These are phyloP conservation scores for Nymphalis c-album DNA, from an alignment of 2,888 invertebrate species.

Conservation along the genomic window DNA sequence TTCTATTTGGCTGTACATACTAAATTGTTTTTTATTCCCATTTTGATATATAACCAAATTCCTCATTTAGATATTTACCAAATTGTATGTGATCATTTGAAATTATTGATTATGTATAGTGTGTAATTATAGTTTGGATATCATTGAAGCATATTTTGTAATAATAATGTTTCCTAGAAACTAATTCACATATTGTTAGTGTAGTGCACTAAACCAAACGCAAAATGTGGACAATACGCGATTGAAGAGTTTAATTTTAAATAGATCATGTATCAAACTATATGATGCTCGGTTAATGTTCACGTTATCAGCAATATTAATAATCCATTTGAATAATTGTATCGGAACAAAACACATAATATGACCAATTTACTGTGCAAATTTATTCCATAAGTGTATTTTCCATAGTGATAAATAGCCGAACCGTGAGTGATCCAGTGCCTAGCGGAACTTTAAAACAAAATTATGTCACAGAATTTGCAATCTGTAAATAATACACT, in stretches of 20 bases:
- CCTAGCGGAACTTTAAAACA: slow-evolving; percentile 38
- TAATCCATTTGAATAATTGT: neutral
- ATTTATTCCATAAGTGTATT: slow-evolving; percentile 30
- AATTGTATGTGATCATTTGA: slow-evolving; percentile 26
- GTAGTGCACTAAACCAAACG: slow-evolving; percentile 39
- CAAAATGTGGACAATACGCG: slow-evolving; percentile 21
- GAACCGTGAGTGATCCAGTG: slow-evolving; percentile 41
- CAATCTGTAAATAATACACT: slow-evolving; percentile 47
- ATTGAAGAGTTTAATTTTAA: neutral
- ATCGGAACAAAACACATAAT: slow-evolving; percentile 29
- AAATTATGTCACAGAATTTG: slow-evolving; percentile 33
- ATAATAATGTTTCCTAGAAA: slow-evolving; percentile 48
- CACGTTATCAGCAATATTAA: neutral
- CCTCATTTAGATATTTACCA: slow-evolving; percentile 24
- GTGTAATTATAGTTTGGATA: slow-evolving; percentile 56
- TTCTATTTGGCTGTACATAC: slow-evolving; percentile 31
- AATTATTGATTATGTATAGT: slow-evolving; percentile 51
- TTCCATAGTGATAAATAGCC: slow-evolving; percentile 20
- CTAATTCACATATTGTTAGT: slow-evolving; percentile 44
- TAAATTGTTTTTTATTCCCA: slow-evolving; percentile 12
- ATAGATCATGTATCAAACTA: slow-evolving; percentile 10
- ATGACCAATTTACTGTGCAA: slow-evolving; percentile 36
- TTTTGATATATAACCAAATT: slow-evolving; percentile 18
- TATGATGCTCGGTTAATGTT: neutral
- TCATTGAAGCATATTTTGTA: slow-evolving; percentile 72